Base-by-base conservation (phyloP, 2,113 vertebrate species). In the Laticauda laticaudata region DNA sequence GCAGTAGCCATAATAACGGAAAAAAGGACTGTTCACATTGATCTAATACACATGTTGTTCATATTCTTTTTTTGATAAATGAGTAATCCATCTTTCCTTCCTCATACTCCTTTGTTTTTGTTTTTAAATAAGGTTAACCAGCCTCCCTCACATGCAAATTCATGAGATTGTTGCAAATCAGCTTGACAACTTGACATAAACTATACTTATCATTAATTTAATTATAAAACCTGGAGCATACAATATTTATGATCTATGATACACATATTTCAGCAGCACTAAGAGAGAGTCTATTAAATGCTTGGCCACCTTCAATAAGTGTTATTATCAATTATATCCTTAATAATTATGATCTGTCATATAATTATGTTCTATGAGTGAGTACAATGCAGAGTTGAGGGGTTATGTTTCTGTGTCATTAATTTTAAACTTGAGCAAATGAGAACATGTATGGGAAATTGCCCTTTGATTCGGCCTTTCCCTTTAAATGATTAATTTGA, bases 11-110 rank as follows among this genome's bases (percentile, higher is more conserved):
- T 86, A 94, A 91, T 95, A 94, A 93, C 0, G 92, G 92, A 94
- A 95, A 45, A 96, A 94, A 88, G 64, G 91, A 95, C 93, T 96
- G 93, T 91, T 96, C 61, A 89, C 95, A 88, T 93, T 86, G 96
- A 95, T 95, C 97, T 97, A 93, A 93, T 96, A 88, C 95, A 95
- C 87, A 96, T 95, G 57, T 90, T 95, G 91, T 87, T 97, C 93
- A 54, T 97, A 94, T 94, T 95, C 96, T 91, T 94, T 97, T 95
- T 95, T 96, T 94, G 11, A 94, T 39, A 94, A 94, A 34, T 2
- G 88, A 87, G 93, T 94, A 95, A 90, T 95, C 91, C n/a, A 94
- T 94, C 93, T 94, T 81, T 43, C 75, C 18, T 43, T 81, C 75
- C 6, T 29, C 7, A 6, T 81, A 34, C 75, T 81, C 34, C 34